Evolutionary conservation across 2,797 vertebrate species (phyloP), one percentile per base, ranked within the genome.

Genomic region (Zenarchopterus dispar): DNA sequence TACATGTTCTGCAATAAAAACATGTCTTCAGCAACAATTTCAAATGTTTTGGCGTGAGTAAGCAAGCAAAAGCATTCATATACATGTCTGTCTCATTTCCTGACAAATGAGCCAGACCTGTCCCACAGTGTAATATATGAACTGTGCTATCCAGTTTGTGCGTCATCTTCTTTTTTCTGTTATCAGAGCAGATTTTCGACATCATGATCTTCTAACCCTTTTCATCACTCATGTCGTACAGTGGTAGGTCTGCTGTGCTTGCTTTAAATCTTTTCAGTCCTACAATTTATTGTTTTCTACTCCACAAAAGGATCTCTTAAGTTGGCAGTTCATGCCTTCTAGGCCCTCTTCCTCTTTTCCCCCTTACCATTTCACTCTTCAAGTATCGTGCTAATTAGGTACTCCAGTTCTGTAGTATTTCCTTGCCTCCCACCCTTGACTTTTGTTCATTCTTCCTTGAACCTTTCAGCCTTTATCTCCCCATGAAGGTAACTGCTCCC

Each of bases 351-450:
- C 24, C 42, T 39, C 31, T 54, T 31, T 53, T 10, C 24, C 53
- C 53, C 63, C n/a, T 62, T 65, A 56, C 39, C 57, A 22, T 49
- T 59, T 33, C 51, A 61, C 56, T 49, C 42, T 70, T 70, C 54
- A 56, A 50, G 24, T 61, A 17, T 76, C 80, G 77, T 31, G 47
- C 39, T 70, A 75, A 86, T 68, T 68, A 75, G 70, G 50, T 71
- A 75, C 85, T 89, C 64, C 23, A 79, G 52, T 66, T 78, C 65
- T 75, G 39, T 67, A 86, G 84, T 50, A 80, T 70, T 90, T 88
- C 85, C 84, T 86, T 21, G 67, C 58, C 44, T 65, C 15, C 71
- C 53, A 55, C 49, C 39, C 73, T 80, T 78, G 59, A 85, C 76
- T 80, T 70, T 78, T 67, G 69, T 51, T 63, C 53, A 70, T 78